Evolutionary conservation across 2,797 vertebrate species (phyloP).

Genomic region (Aythya fuligula): DNA sequence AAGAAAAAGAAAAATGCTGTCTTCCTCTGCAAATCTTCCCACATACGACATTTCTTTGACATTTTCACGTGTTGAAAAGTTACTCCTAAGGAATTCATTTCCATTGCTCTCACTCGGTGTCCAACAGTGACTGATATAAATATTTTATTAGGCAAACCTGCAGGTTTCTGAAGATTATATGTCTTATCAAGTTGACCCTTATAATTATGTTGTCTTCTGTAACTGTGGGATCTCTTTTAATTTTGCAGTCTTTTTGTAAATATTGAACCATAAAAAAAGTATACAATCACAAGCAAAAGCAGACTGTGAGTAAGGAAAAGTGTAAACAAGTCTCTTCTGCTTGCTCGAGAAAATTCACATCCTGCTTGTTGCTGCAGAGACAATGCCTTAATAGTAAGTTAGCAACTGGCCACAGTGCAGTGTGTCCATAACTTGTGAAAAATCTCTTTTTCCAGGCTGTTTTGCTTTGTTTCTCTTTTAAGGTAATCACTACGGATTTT

Average conservation of each 20-base stretch:
- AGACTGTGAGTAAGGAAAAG: slow-evolving; percentile 28
- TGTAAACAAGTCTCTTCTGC: slow-evolving; percentile 44
- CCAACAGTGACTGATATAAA: slow-evolving; percentile 83
- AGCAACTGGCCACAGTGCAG: not conserved
- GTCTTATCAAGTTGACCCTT: slow-evolving; percentile 86
- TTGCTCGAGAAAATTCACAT: not conserved
- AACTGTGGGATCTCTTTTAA: slow-evolving; percentile 80
- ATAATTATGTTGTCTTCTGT: slow-evolving; percentile 85
- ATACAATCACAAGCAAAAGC: slow-evolving; percentile 56
- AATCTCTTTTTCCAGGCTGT: not conserved
- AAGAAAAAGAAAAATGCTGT: not conserved
- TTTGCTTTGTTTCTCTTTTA: not conserved
- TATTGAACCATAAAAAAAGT: slow-evolving; percentile 75
- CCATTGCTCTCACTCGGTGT: slow-evolving; percentile 71
- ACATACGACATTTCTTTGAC: not conserved
- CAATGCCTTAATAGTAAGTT: slow-evolving; percentile 10
- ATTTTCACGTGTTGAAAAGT: slow-evolving; percentile 58
- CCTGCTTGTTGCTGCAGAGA: not conserved
- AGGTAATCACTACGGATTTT: not conserved
- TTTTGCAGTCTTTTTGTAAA: slow-evolving; percentile 81
- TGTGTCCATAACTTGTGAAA: not conserved
- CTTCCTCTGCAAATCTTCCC: not conserved
- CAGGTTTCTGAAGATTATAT: slow-evolving; percentile 85
- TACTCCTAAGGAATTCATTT: slow-evolving; percentile 66
- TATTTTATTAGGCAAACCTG: slow-evolving; percentile 83